Conservation (phyloP, 2,888 invertebrate genomes). For the Acanthosepion lycidas region DNA sequence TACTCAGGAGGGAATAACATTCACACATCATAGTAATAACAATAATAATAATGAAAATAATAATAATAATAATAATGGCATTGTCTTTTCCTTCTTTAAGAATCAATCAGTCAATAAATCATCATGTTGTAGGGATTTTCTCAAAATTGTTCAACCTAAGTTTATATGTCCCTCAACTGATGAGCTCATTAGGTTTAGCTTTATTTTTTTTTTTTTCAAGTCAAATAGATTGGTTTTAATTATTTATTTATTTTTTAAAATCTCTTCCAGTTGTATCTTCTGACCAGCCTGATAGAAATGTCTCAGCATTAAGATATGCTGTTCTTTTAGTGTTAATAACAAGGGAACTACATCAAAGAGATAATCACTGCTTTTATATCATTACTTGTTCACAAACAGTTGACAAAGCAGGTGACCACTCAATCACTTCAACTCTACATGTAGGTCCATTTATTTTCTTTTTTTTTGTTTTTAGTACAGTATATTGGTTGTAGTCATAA, state of each 20-base stretch:
- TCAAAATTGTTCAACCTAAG: not conserved
- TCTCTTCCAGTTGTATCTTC: not conserved
- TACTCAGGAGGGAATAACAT: slow-evolving; percentile 33
- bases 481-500: not conserved
- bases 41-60: not conserved
- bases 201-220: not conserved
- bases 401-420: not conserved
- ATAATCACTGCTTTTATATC: slow-evolving; percentile 8
- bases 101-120: not conserved
- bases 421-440: not conserved
- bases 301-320: not conserved
- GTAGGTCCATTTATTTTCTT: not conserved
- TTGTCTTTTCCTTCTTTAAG: not conserved
- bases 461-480: not conserved
- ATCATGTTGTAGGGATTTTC: not conserved
- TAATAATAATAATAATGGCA: not conserved
- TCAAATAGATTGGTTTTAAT: not conserved
- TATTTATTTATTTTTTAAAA: not conserved
- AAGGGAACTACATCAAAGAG: slow-evolving; percentile 20
- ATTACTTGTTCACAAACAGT: not conserved
- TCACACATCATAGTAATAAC: slow-evolving; percentile 20
- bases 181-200: not conserved
- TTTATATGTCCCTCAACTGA: not conserved
- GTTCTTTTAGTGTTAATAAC: not conserved
- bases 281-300: not conserved